Evolutionary conservation across 1,140 invertebrate species (phyloP), one percentile per base, ranked within the genome.

Genomic region (Orchestia grillus): DNA sequence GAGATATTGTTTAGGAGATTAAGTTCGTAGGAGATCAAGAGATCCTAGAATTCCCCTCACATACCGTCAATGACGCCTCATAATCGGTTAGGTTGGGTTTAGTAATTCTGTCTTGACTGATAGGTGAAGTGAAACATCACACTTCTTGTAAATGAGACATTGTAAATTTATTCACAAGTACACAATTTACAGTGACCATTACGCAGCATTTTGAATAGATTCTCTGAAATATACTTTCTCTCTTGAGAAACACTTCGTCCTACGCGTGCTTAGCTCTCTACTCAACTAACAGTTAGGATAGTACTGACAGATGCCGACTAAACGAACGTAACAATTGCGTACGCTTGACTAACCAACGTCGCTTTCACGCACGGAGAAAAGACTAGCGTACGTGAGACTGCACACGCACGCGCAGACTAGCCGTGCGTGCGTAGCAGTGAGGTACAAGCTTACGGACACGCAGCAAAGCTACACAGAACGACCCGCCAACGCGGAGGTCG

Each of bases 141-240:
- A 44, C 87, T 96, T 97, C 96, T 97, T 97, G 96, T 97, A 97
- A 97, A 97, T 97, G 97, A 97, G 96, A 97, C 97, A 97, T 97
- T 97, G 97, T 97, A 97, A 97, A 97, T 97, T 97, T 97, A 97
- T 97, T 97, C 97, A 97, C 97, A 97, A 97, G 97, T 97, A 97
- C 97, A 97, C 97, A 97, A 97, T 97, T 96, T 97, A 97, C 97
- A 97, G 97, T 97, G 97, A 97, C 97, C 97, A 97, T 97, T 97
- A 97, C 97, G 96, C 97, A 97, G 96, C 97, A 96, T 97, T 97
- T 97, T 97, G 92, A 94, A 94, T 94, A 94, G 92, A 94, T 94
- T 94, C 92, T 94, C 96, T 96, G 96, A 96, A 96, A 96, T 96
- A 96, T 96, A 97, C 96, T 96, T 97, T 96, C 96, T 94, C 92